Evolutionary conservation across 2,797 vertebrate species (phyloP).

Genomic region (Enteromius thamalakanensis): DNA sequence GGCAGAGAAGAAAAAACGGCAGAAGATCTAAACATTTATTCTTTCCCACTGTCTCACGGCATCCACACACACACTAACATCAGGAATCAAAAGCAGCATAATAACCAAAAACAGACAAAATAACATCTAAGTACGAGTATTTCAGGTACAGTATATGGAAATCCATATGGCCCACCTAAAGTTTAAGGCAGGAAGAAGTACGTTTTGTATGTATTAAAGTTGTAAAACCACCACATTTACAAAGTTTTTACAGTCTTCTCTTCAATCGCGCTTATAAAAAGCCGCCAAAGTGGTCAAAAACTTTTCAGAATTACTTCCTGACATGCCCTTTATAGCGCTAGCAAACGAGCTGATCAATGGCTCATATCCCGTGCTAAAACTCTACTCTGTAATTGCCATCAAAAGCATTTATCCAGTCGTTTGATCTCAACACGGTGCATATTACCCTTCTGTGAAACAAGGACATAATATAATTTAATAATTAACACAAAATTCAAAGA

Average conservation of each 20-base stretch:
- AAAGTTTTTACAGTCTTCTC: not conserved
- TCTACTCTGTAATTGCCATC: conserved; percentile 27
- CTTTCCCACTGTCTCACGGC: not conserved
- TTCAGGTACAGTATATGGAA: not conserved
- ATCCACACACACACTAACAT: conserved; percentile 23
- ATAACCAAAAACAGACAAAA: conserved; percentile 12
- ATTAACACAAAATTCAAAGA: conserved; percentile 27
- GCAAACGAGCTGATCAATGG: conserved; percentile 21
- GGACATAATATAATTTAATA: conserved; percentile 15
- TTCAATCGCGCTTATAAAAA: not conserved
- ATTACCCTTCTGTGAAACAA: not conserved
- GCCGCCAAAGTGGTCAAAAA: not conserved
- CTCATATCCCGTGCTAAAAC: conserved; percentile 7
- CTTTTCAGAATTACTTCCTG: conserved; percentile 62
- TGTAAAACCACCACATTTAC: not conserved
- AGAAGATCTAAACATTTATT: not conserved
- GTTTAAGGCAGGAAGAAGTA: not conserved
- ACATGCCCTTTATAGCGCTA: conserved; percentile 54
- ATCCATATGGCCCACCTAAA: not conserved
- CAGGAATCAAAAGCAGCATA: not conserved
- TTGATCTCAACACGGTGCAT: conserved; percentile 31
- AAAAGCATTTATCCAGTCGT: conserved; percentile 55
- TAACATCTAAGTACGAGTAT: not conserved
- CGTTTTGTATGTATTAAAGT: conserved; percentile 7
- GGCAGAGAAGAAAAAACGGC: not conserved